A percentile compares a stretch with the other conserved stretches of the same genome.
These are phyloP conservation scores for Neuroterus valhalla DNA, from an alignment of 1,140 invertebrate species.

Conservation along the genomic window DNA sequence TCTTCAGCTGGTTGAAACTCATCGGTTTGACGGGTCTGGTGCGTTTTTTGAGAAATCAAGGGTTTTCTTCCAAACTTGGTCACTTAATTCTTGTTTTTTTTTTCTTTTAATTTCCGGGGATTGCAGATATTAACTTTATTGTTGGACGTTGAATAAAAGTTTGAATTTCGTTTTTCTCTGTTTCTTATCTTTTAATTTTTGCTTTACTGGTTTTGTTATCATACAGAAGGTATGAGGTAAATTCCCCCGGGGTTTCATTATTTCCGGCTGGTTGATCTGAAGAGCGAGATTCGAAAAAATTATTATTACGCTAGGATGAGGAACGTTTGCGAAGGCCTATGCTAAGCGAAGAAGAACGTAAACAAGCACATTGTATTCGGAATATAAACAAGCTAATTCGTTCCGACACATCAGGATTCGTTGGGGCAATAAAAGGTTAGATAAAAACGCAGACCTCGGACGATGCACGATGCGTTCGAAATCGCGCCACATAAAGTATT, in stretches of 20 bases:
- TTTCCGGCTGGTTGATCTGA: not conserved
- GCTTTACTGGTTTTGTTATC: not conserved
- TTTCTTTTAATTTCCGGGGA: no score
- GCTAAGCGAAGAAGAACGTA: constrained; percentile 27
- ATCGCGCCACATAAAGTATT: constrained; percentile 39
- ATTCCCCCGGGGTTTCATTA: constrained; percentile 1
- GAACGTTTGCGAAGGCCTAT: not conserved
- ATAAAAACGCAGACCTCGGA: constrained; percentile 34
- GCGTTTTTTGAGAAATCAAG: no score
- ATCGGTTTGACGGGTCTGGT: no score
- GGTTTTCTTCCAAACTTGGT: no score
- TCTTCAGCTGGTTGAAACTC: no score
- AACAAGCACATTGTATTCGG: constrained; percentile 30
- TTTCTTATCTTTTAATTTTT: not conserved
- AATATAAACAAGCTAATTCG: constrained; percentile 31
- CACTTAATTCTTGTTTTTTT: no score
- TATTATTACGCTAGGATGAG: constrained; percentile 21
- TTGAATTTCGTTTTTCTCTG: no score
- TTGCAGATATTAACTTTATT: no score
- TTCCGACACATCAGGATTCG: constrained; percentile 36
- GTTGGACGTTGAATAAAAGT: no score
- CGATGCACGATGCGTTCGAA: constrained; percentile 31
- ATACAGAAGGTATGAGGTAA: not conserved
- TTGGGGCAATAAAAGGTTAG: constrained; percentile 47
- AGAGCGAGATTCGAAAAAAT: constrained; percentile 22